Evolutionary conservation across 2,797 vertebrate genomes (phyloP).

Genomic region (Gila robusta): DNA sequence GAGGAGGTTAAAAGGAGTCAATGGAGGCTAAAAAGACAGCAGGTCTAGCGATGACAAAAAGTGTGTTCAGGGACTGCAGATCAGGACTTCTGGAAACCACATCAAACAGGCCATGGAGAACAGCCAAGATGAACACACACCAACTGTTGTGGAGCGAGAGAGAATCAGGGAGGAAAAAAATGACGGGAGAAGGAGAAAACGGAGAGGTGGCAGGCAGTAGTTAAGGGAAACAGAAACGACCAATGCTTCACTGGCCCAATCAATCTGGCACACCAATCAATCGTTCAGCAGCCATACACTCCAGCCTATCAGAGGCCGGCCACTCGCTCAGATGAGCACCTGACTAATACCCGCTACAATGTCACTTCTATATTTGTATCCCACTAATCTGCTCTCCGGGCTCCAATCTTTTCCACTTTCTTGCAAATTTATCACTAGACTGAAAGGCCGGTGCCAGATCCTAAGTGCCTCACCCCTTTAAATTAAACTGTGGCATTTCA

Average conservation of each 20-base stretch:
- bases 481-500: slow-evolving; percentile 99
- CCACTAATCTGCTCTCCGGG: slow-evolving; percentile 82
- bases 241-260: slow-evolving; percentile 58
- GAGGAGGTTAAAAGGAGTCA: slow-evolving; percentile 88
- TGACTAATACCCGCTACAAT: slow-evolving; percentile 84
- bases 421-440: slow-evolving; percentile 95
- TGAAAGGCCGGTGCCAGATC: slow-evolving; percentile 86
- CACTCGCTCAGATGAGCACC: slow-evolving; percentile 81
- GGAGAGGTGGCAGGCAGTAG: slow-evolving; percentile 41
- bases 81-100: slow-evolving; percentile 86
- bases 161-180: slow-evolving; percentile 48
- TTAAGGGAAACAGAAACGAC: slow-evolving; percentile 61
- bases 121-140: slow-evolving; percentile 82
- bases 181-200: slow-evolving; percentile 52
- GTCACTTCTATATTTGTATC: slow-evolving; percentile 87
- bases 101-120: slow-evolving; percentile 82
- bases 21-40: slow-evolving; percentile 86
- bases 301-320: slow-evolving; percentile 77
- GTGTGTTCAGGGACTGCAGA: slow-evolving; percentile 79
- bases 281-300: slow-evolving; percentile 64
- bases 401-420: slow-evolving; percentile 84
- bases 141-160: slow-evolving; percentile 75
- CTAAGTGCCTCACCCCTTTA: slow-evolving; percentile 95
- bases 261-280: slow-evolving; percentile 65
- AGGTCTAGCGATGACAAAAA: slow-evolving; percentile 85